Evolutionary conservation across 2,888 invertebrate species (phyloP), one percentile per base, ranked within the genome.

Genomic region (Thymelicus acteon): DNA sequence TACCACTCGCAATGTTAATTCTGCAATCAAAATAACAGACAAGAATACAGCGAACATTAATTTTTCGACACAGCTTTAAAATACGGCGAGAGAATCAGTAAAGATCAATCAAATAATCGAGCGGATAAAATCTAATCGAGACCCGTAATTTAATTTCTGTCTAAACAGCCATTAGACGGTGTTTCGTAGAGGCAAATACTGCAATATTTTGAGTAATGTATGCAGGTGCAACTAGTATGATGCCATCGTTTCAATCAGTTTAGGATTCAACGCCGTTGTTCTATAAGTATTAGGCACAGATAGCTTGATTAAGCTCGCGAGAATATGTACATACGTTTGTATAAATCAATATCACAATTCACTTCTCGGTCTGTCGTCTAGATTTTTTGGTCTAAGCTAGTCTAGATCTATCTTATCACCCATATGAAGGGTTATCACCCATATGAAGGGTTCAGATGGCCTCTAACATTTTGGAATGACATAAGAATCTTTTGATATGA

Each of bases 11-110:
- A 63, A 69, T 39, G 58, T 54, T 19, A 63, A 69, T 58, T 69
- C 63, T 63, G 62, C 62, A 69, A 69, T 69, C 68, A 48, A 62
- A 69, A 60, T 67, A 67, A 69, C 57, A 67, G 49, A 60, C 60
- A 40, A 49, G 67, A 67, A 31, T 67, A 68, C 15, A 13, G 40
- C 37, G 68, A 62, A 68, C 44, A 68, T 68, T 69, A 69, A 63
- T 58, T 58, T 69, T 69, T 69, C 69, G 63, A 69, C 69, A 69
- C 40, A 63, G 39, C 63, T 63, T 70, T 58, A 63, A 40, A 60
- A 70, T 47, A 37, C 39, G 63, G 15, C 54, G 15, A n/a, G 44
- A 47, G 58, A 49, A 63, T 69, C 62, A 69, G 63, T 69, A 64
- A 60, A 48, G 63, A 64, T 63, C 58, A 70, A 58, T 70, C 63